Evolutionary conservation across 1,140 invertebrate genomes (phyloP), one percentile per base, ranked within the genome.

Genomic region (Ptiloglossa arizonensis): DNA sequence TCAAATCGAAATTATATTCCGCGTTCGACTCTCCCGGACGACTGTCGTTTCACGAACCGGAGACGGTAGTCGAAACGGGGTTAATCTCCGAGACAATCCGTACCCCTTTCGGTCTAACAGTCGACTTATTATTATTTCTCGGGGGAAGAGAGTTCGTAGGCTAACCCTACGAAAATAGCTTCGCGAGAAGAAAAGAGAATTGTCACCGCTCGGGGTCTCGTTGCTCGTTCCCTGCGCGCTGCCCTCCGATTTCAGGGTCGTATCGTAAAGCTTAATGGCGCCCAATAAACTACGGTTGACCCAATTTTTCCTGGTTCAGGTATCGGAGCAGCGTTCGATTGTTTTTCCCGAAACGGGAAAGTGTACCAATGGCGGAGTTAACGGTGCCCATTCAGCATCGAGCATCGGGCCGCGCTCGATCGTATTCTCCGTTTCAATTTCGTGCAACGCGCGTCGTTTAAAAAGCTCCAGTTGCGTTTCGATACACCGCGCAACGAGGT

Each of bases 291-390:
- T 69, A 41, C 56, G 29, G 63, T 78, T 87, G 80, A 82, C 84
- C 86, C 56, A 87, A 86, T 87, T 87, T 86, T 82, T 86, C 70
- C 5, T 15, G 52, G 41, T 41, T 2, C 72, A 77, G 75, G 69
- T 71, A 66, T 66, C 19, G 32, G 17, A 35, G 1, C 46, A 22
- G 0, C 9, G 6, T 3, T 8, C 29, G 32, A 72, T 62, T 72
- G n/a, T 27, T 62, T 72, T 63, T 52, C 59, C 13, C 8, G n/a
- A 41, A 50, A 22, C 15, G 15, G 70, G 38, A 63, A 62, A 63
- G 9, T 11, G 5, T 60, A 22, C 15, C 27, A 22, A 27, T 8
- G 22, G 1, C 0, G 44, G 11, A 24, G 22, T 9, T 72, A 63
- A 72, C 38, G 52, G 64, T 52, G 13, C 5, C 17, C 35, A 19